Conservation (phyloP, 2,113 vertebrate species). For the Halichoerus grypus region DNA sequence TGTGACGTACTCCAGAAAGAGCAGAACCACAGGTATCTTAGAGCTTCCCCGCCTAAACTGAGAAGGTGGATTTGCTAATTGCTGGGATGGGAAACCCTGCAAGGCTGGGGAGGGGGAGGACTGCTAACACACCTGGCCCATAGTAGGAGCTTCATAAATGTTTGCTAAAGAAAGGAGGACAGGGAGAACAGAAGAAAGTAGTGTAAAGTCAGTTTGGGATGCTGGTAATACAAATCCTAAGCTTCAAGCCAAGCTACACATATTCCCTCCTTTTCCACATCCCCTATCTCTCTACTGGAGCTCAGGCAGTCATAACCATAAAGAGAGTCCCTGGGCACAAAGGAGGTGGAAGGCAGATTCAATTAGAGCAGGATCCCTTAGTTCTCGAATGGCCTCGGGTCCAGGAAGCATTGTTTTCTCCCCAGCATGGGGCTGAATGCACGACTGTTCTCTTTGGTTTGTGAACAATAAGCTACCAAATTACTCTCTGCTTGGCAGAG, state of each 20-base stretch:
- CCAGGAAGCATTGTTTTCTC: slow-evolving; percentile 55
- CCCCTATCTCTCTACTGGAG: background rate
- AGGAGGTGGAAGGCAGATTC: slow-evolving; percentile 58
- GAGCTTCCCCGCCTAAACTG: background rate
- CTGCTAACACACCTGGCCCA: too few species aligned
- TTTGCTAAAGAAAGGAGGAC: background rate
- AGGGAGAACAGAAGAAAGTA: background rate
- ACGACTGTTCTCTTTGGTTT: slow-evolving; percentile 57
- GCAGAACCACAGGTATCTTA: background rate
- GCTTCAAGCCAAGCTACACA: background rate
- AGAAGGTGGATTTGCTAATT: background rate
- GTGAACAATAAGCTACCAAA: slow-evolving; percentile 71
- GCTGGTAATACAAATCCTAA: background rate
- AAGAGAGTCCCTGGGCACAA: slow-evolving; percentile 49
- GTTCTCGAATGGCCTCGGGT: background rate
- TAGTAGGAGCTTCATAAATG: background rate
- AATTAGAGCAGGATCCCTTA: slow-evolving; percentile 47
- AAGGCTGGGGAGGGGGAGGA: background rate
- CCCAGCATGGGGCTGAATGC: slow-evolving; percentile 64
- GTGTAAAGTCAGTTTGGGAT: background rate
- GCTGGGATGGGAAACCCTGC: background rate
- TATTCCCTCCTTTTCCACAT: background rate
- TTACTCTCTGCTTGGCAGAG: slow-evolving; percentile 25
- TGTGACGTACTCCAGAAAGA: background rate
- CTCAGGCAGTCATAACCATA: background rate